Conservation (phyloP, 2,113 vertebrate genomes). For the Chaetorhynchus papuensis region DNA sequence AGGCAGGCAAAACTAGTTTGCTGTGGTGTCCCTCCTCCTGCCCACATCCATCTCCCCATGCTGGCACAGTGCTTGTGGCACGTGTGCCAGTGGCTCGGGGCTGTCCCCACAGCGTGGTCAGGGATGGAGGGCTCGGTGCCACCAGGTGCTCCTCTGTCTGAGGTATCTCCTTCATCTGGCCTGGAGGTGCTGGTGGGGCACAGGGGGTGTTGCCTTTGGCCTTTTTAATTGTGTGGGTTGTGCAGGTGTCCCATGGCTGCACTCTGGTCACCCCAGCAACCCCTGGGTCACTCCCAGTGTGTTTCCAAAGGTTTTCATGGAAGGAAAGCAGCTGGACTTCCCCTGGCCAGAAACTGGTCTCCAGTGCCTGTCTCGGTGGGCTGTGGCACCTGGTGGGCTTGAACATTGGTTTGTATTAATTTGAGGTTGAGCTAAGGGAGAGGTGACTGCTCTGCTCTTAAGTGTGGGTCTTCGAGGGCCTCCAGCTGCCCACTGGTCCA, state of each 20-base stretch:
- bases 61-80: not conserved
- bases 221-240: not conserved
- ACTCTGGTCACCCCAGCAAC: not conserved
- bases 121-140: not conserved
- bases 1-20: not conserved
- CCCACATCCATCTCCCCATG: fast-evolving
- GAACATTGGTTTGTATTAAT: not conserved
- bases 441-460: not conserved
- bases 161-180: fast-evolving
- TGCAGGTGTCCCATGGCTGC: not conserved
- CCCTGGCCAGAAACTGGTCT: not conserved
- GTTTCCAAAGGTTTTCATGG: fast-evolving
- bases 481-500: not conserved
- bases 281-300: no score
- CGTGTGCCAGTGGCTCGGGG: fast-evolving
- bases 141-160: fast-evolving
- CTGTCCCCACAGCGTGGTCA: fast-evolving
- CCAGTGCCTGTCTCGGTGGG: not conserved
- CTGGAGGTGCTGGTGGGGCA: not conserved
- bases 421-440: not conserved
- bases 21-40: not conserved
- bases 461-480: not conserved
- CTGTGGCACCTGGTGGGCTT: not conserved
- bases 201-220: not conserved
- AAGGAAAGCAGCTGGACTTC: not conserved